These are phyloP conservation scores for Nymphalis urticae DNA, from an alignment of 2,888 invertebrate species.

Conservation along the genomic window DNA sequence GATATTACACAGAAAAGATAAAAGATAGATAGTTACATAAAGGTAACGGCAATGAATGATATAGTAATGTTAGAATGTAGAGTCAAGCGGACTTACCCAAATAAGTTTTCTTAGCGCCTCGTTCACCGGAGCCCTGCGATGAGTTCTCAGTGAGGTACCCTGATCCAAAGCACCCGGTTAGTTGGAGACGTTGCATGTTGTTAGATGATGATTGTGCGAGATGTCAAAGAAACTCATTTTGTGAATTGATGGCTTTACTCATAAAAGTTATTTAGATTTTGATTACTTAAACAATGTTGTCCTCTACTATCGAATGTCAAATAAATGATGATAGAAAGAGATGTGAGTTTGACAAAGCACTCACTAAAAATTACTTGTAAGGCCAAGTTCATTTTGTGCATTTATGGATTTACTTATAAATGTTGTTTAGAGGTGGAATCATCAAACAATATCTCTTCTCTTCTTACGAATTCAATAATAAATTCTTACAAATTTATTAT, in stretches of 20 bases:
- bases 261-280: too few species aligned
- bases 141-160: constrained; percentile 78
- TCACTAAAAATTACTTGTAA: too few species aligned
- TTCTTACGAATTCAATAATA: too few species aligned
- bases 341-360: too few species aligned
- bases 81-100: constrained; percentile 55
- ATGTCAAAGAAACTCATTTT: background rate
- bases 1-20: too few species aligned
- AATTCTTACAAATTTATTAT: too few species aligned
- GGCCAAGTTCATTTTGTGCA: background rate
- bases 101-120: constrained; percentile 48
- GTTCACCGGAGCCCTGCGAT: constrained; percentile 64
- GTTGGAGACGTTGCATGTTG: constrained; percentile 45
- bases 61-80: constrained; percentile 4
- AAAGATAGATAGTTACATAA: background rate
- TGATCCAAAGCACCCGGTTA: constrained; percentile 77
- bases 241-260: background rate
- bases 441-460: too few species aligned
- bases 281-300: too few species aligned
- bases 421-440: too few species aligned
- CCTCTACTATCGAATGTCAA: too few species aligned
- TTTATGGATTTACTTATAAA: background rate
- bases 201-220: constrained; percentile 28
- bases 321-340: too few species aligned
- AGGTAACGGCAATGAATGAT: constrained; percentile 2